These are phyloP conservation scores for Harpagifer antarcticus DNA, from an alignment of 2,797 vertebrate species.

Conservation along the genomic window DNA sequence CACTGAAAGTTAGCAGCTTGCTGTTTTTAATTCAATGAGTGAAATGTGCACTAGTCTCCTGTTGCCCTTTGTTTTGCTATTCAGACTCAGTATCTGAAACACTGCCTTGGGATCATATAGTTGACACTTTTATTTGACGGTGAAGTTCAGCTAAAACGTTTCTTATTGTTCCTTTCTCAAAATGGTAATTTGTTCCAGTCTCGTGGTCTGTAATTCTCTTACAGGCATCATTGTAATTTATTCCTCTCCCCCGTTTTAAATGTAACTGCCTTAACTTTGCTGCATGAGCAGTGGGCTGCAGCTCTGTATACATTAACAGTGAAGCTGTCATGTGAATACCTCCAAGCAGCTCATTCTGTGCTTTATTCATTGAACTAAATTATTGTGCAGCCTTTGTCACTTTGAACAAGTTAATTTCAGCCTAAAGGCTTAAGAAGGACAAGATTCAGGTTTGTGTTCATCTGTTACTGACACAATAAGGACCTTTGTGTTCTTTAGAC, in stretches of 20 bases:
- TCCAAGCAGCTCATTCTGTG: constrained; percentile 30
- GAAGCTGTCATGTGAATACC: constrained; percentile 29
- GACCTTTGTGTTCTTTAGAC: constrained; percentile 33
- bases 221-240: constrained; percentile 27
- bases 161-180: background rate
- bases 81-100: background rate
- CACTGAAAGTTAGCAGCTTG: background rate
- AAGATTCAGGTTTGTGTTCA: constrained; percentile 22
- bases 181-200: constrained; percentile 25
- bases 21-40: background rate
- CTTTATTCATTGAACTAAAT: constrained; percentile 40
- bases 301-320: background rate
- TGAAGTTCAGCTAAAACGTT: constrained; percentile 5
- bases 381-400: constrained; percentile 1
- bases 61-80: background rate
- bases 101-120: constrained; percentile 11
- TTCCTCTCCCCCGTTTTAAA: constrained; percentile 9
- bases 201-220: constrained; percentile 18
- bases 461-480: constrained; percentile 24
- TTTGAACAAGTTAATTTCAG: constrained; percentile 30
- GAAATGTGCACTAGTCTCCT: background rate
- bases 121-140: constrained; percentile 5
- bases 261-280: constrained; percentile 18
- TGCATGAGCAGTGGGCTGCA: constrained; percentile 17
- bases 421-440: background rate